Conservation (phyloP, 2,797 vertebrate genomes). For the Chaetophractus vellerosus region DNA sequence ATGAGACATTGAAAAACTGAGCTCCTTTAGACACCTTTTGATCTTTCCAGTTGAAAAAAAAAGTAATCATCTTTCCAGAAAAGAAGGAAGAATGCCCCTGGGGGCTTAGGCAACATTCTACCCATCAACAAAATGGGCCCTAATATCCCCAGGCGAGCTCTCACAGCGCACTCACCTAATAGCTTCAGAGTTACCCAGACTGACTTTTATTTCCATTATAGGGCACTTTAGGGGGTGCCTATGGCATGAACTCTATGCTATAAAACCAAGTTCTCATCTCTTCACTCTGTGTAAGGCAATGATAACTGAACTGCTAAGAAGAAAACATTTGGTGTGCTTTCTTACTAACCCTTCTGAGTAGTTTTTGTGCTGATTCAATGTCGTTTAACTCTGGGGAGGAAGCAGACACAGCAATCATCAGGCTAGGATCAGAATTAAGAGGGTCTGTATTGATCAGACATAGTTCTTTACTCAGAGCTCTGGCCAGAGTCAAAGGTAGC, state of each 20-base stretch:
- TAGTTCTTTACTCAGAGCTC: conserved; percentile 82
- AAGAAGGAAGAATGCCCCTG: conserved; percentile 16
- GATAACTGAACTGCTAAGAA: conserved; percentile 73
- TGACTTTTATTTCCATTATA: conserved; percentile 49
- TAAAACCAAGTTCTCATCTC: conserved; percentile 76
- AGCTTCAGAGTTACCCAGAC: conserved; percentile 43
- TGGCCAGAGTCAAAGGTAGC: conserved; percentile 86
- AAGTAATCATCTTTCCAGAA: conserved; percentile 48
- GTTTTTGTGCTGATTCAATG: conserved; percentile 86
- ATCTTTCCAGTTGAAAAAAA: conserved; percentile 30
- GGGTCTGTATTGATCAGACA: conserved; percentile 86
- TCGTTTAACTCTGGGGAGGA: conserved; percentile 88
- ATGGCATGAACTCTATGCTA: conserved; percentile 64
- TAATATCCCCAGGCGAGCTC: conserved; percentile 47
- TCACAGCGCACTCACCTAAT: background rate
- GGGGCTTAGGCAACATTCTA: background rate
- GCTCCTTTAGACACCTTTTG: background rate
- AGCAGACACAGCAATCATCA: conserved; percentile 86
- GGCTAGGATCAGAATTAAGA: conserved; percentile 89
- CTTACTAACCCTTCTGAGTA: conserved; percentile 76
- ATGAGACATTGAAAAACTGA: background rate
- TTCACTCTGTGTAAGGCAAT: conserved; percentile 77
- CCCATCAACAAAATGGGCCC: conserved; percentile 66
- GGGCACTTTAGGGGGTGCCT: conserved; percentile 9
- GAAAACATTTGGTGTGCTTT: conserved; percentile 85